A percentile compares a stretch with the other conserved stretches of the same genome.
These are phyloP conservation scores for Lipophrys pholis DNA, from an alignment of 2,113 vertebrate species.

Conservation along the genomic window DNA sequence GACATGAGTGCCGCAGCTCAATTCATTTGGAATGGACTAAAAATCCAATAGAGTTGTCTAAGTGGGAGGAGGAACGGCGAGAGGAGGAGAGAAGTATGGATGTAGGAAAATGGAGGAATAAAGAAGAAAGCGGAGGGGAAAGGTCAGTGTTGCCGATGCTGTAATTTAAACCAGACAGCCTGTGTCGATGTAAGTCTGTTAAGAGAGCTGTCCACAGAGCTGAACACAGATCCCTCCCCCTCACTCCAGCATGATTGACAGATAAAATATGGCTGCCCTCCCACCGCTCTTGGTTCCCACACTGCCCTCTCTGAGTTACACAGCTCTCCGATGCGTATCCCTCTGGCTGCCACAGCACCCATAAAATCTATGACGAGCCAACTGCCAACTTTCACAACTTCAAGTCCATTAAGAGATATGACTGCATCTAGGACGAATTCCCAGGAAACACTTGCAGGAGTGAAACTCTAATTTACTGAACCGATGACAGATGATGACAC, in stretches of 20 bases:
- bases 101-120: slow-evolving; percentile 37
- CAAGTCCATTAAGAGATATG: slow-evolving; percentile 61
- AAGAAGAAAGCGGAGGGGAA: slow-evolving; percentile 9
- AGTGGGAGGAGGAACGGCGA: slow-evolving; percentile 49
- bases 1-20: slow-evolving; percentile 69
- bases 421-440: slow-evolving; percentile 60
- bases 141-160: slow-evolving; percentile 26
- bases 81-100: slow-evolving; percentile 34
- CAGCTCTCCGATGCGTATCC: slow-evolving; percentile 27
- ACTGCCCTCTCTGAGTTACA: slow-evolving; percentile 32
- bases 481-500: slow-evolving; percentile 71
- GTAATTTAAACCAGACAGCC: slow-evolving; percentile 62
- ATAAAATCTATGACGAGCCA: slow-evolving; percentile 44
- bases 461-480: slow-evolving; percentile 65
- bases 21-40: slow-evolving; percentile 76
- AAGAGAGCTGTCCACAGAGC: slow-evolving; percentile 15
- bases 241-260: slow-evolving; percentile 52
- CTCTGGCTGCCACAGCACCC: slow-evolving; percentile 36
- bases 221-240: slow-evolving; percentile 14
- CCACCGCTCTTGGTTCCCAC: slow-evolving; percentile 48
- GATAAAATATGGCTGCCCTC: slow-evolving; percentile 67
- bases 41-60: slow-evolving; percentile 70
- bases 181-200: slow-evolving; percentile 40
- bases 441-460: slow-evolving; percentile 51
- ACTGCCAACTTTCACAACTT: slow-evolving; percentile 56